Percentiles rank a stretch among this genome's conserved stretches.
Evolutionary conservation across 2,113 vertebrate species (phyloP).

Genomic region (Ptychochromis oligacanthus): DNA sequence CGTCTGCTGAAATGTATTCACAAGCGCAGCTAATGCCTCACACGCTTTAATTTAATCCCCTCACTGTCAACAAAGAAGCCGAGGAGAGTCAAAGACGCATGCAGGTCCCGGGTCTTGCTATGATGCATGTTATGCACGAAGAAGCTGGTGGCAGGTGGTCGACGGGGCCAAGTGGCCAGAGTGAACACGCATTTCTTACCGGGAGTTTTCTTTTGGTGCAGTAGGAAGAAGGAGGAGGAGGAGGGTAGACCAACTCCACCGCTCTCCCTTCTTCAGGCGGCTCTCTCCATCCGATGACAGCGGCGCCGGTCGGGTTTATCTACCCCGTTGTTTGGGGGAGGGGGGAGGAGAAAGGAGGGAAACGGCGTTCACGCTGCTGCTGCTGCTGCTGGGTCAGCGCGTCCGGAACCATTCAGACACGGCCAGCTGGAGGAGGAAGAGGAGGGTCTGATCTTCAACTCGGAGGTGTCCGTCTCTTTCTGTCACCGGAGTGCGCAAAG

Average conservation of each 20-base stretch:
- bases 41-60: slow-evolving; percentile 12
- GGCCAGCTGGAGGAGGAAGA: slow-evolving; percentile 14
- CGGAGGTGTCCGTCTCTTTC: slow-evolving; percentile 14
- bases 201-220: slow-evolving; percentile 79
- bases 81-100: slow-evolving; percentile 7
- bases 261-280: slow-evolving; percentile 75
- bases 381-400: slow-evolving; percentile 36
- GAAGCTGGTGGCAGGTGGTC: slow-evolving; percentile 18
- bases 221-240: slow-evolving; percentile 54
- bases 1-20: slow-evolving; percentile 16
- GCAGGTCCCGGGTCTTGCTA: slow-evolving; percentile 25
- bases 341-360: background rate
- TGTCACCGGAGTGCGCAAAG: slow-evolving; percentile 27
- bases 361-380: slow-evolving; percentile 29
- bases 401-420: slow-evolving; percentile 22
- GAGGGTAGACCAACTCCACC: slow-evolving; percentile 69
- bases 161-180: slow-evolving; percentile 14
- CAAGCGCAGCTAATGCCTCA: background rate
- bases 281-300: slow-evolving; percentile 76
- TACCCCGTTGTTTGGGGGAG: slow-evolving; percentile 5
- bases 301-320: slow-evolving; percentile 38
- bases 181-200: slow-evolving; percentile 70
- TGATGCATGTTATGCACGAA: background rate
- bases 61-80: background rate
- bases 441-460: slow-evolving; percentile 8